phyloP scores from a whole-genome alignment of 2,113 vertebrate genomes.

The Nettapus auritus region DNA sequence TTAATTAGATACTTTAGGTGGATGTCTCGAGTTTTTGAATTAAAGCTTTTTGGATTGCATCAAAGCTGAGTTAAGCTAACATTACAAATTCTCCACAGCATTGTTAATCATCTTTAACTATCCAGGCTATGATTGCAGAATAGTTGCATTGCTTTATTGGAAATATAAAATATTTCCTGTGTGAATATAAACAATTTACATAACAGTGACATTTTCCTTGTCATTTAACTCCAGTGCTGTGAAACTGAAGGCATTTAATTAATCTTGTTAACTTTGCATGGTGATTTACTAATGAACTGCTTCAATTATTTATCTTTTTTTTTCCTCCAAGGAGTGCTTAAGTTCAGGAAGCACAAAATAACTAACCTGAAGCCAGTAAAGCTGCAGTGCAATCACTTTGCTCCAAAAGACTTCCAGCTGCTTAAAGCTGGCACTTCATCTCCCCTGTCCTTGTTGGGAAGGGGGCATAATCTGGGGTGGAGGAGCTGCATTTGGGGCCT shows the following conservation, averaged over 20 bases:
- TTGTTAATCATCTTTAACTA: not conserved
- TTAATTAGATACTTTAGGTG: not conserved
- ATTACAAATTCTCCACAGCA: accelerated
- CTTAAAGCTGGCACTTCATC: not conserved
- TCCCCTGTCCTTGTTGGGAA: not conserved
- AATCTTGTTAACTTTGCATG: not conserved
- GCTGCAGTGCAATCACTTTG: not conserved
- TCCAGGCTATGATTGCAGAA: not conserved
- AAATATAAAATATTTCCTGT: not conserved
- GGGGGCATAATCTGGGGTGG: not conserved
- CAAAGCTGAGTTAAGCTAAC: not conserved
- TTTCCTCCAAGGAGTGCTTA: not conserved
- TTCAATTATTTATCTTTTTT: not conserved
- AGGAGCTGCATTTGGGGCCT: not conserved
- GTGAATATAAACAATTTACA: not conserved
- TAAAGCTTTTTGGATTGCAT: not conserved
- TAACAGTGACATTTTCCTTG: not conserved
- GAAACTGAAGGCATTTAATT: not conserved
- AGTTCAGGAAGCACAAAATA: constrained; percentile 1
- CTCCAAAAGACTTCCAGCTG: not conserved
- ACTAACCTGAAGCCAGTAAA: not conserved
- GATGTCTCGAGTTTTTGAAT: not conserved
- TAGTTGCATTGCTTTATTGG: not conserved
- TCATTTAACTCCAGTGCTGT: not conserved
- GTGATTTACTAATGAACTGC: not conserved